These are phyloP conservation scores for Baronia brevicornis DNA, from an alignment of 2,888 invertebrate genomes.

Conservation along the genomic window DNA sequence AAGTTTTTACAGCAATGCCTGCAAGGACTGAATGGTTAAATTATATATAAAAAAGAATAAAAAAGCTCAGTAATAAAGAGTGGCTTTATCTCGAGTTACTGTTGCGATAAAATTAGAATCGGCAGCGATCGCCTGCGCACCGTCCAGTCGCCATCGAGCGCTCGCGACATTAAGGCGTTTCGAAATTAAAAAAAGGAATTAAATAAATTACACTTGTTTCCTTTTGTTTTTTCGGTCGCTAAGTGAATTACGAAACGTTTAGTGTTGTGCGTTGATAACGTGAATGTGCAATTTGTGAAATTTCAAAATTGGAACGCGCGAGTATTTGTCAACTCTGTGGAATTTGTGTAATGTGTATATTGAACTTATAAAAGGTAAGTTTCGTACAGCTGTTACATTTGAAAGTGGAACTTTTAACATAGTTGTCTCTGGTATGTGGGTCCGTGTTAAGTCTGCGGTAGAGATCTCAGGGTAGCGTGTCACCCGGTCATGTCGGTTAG, in stretches of 20 bases:
- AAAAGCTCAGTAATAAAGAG: slow-evolving; percentile 63
- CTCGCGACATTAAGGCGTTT: slow-evolving; percentile 31
- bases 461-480: slow-evolving; percentile 18
- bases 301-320: slow-evolving; percentile 14
- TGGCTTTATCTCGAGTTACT: slow-evolving; percentile 73
- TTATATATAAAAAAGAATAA: slow-evolving; percentile 43
- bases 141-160: slow-evolving; percentile 34
- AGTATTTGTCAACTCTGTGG: slow-evolving; percentile 23
- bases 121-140: slow-evolving; percentile 35
- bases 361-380: slow-evolving; percentile 46
- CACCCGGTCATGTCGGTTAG: slow-evolving; percentile 20
- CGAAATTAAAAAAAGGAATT: slow-evolving; percentile 30
- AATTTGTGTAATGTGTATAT: slow-evolving; percentile 39
- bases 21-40: slow-evolving; percentile 26
- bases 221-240: slow-evolving; percentile 38
- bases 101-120: slow-evolving; percentile 69
- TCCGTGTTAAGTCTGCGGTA: slow-evolving; percentile 21
- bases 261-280: slow-evolving; percentile 40
- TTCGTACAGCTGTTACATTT: slow-evolving; percentile 25
- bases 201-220: slow-evolving; percentile 30
- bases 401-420: slow-evolving; percentile 26
- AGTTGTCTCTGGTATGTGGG: slow-evolving; percentile 14
- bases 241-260: slow-evolving; percentile 42
- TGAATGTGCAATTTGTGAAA: slow-evolving; percentile 33
- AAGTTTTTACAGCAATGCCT: slow-evolving; percentile 5